These are phyloP conservation scores for Microctonus hyperodae DNA, from an alignment of 2,888 invertebrate genomes.

Conservation along the genomic window DNA sequence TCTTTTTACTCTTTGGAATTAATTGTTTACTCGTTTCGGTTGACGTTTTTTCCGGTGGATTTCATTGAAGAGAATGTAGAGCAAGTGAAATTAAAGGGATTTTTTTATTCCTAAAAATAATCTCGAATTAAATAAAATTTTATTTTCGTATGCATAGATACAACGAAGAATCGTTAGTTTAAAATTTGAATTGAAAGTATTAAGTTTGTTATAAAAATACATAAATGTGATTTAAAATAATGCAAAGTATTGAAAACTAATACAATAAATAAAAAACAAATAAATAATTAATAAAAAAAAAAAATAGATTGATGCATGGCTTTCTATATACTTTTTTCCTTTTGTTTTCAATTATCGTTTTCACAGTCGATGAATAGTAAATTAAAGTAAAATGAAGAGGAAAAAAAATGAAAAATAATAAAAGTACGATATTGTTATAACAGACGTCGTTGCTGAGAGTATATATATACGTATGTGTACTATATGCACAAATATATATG, in stretches of 20 bases:
- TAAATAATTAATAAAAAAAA: no score
- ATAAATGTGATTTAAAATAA: no score
- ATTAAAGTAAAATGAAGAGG: constrained; percentile 9
- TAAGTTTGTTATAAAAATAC: no score
- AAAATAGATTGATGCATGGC: neutral
- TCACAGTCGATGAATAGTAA: constrained; percentile 10
- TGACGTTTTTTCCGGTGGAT: constrained; percentile 7
- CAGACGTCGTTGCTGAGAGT: neutral
- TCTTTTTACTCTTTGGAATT: neutral
- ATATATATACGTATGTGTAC: neutral
- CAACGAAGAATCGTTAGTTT: no score
- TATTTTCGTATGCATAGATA: neutral
- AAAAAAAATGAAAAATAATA: neutral
- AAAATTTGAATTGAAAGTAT: no score
- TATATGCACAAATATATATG: neutral
- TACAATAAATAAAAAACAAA: neutral
- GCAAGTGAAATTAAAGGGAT: neutral
- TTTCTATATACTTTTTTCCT: neutral
- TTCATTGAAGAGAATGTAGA: neutral
- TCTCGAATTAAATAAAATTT: no score
- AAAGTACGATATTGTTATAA: constrained; percentile 6
- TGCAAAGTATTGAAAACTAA: neutral
- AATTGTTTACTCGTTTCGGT: neutral
- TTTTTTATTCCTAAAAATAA: neutral
- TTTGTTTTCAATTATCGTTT: constrained; percentile 7